Evolutionary conservation across 2,113 vertebrate species (phyloP).

Genomic region (Trochalopteron elliotii): DNA sequence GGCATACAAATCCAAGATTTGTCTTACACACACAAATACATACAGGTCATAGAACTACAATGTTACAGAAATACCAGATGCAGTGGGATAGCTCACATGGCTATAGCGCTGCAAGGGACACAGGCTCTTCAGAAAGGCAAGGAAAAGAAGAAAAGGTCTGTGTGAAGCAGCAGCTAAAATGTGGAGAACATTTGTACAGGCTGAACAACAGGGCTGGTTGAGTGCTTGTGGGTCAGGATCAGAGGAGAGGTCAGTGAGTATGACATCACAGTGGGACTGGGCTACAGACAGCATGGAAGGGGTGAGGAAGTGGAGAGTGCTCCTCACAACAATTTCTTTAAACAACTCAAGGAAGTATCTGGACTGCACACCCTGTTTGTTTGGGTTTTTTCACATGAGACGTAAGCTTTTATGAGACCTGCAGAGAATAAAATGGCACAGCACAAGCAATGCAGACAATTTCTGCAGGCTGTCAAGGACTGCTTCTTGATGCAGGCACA

Average conservation of each 20-base stretch:
- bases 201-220: not conserved
- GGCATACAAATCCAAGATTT: not conserved
- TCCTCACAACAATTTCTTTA: not conserved
- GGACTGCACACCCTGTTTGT: not conserved
- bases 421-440: not conserved
- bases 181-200: not conserved
- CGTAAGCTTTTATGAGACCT: not conserved
- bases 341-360: not conserved
- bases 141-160: not conserved
- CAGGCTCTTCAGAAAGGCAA: not conserved
- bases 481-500: not conserved
- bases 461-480: not conserved
- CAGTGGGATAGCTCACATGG: not conserved
- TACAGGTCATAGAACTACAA: not conserved
- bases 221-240: not conserved
- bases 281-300: not conserved
- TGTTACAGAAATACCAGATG: not conserved
- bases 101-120: not conserved
- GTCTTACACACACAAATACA: not conserved
- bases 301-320: not conserved
- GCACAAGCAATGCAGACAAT: not conserved
- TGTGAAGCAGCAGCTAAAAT: not conserved
- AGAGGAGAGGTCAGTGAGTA: not conserved
- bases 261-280: not conserved
- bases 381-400: not conserved